Conservation (phyloP, 2,888 invertebrate genomes). For the Orchesella flavescens region DNA sequence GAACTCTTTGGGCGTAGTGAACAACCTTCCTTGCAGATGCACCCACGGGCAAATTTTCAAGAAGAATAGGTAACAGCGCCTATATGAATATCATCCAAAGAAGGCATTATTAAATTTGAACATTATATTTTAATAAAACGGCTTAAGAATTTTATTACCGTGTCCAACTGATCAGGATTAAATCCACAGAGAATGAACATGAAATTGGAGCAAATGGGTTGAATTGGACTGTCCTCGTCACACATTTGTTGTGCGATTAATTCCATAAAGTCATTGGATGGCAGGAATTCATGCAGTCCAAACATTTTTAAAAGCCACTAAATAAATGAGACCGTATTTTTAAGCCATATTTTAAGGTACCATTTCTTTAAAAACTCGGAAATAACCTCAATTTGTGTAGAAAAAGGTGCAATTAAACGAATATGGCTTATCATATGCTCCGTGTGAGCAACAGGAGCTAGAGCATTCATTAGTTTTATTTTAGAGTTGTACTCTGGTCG, state of each 20-base stretch:
- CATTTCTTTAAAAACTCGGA: too few relatives aligned
- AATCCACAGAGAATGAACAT: constrained; percentile 80
- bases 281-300: constrained; percentile 80
- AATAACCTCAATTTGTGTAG: constrained; percentile 66
- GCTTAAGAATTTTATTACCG: constrained; percentile 72
- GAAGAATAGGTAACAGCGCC: constrained; percentile 77
- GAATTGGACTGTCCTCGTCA: constrained; percentile 77
- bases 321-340: too few relatives aligned
- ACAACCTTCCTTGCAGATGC: constrained; percentile 74
- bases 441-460: constrained; percentile 63
- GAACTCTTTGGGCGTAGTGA: constrained; percentile 74
- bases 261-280: constrained; percentile 77
- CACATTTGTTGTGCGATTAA: constrained; percentile 78
- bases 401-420: constrained; percentile 69
- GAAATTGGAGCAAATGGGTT: constrained; percentile 80
- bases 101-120: background rate
- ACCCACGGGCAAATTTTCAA: constrained; percentile 73
- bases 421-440: constrained; percentile 73
- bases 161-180: constrained; percentile 75
- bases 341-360: too few relatives aligned
- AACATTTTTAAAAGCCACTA: constrained; percentile 75
- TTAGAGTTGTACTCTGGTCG: constrained; percentile 72
- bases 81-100: constrained; percentile 72
- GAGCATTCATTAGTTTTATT: constrained; percentile 62
- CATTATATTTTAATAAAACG: background rate